Conservation (phyloP, 2,113 vertebrate genomes). For the Pygoscelis antarcticus region DNA sequence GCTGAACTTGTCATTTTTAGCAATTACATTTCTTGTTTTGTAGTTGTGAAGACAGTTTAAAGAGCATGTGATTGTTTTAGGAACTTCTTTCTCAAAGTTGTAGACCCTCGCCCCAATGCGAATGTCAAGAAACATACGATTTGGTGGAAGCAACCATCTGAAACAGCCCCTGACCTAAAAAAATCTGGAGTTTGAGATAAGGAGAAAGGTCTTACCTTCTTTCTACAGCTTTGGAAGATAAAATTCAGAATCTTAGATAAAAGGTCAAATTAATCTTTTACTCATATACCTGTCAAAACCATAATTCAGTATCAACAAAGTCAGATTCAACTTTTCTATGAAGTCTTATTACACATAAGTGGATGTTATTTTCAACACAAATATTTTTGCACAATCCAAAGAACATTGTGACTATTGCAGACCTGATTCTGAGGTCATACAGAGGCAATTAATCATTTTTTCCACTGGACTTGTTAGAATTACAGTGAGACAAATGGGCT, state of each 20-base stretch:
- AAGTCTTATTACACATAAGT: neutral
- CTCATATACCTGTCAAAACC: neutral
- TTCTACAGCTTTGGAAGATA: slow-evolving; percentile 19
- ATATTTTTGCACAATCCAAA: neutral
- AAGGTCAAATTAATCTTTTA: slow-evolving; percentile 8
- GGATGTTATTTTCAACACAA: neutral
- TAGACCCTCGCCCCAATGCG: accelerated
- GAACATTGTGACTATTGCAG: neutral
- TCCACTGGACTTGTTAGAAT: neutral
- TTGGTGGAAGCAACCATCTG: neutral
- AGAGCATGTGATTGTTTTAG: neutral
- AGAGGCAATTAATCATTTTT: slow-evolving; percentile 8
- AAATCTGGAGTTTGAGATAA: slow-evolving; percentile 25
- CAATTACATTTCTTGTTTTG: neutral
- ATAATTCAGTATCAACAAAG: neutral
- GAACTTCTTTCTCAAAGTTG: neutral
- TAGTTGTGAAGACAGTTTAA: neutral
- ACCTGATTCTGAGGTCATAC: neutral
- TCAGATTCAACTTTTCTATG: neutral
- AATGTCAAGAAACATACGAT: neutral
- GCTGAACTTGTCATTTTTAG: neutral
- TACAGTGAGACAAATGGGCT: slow-evolving; percentile 18
- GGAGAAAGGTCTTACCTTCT: neutral
- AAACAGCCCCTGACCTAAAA: neutral
- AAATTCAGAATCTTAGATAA: neutral